Base-by-base conservation (phyloP, 2,797 vertebrate species). In the Uromys caudimaculatus region DNA sequence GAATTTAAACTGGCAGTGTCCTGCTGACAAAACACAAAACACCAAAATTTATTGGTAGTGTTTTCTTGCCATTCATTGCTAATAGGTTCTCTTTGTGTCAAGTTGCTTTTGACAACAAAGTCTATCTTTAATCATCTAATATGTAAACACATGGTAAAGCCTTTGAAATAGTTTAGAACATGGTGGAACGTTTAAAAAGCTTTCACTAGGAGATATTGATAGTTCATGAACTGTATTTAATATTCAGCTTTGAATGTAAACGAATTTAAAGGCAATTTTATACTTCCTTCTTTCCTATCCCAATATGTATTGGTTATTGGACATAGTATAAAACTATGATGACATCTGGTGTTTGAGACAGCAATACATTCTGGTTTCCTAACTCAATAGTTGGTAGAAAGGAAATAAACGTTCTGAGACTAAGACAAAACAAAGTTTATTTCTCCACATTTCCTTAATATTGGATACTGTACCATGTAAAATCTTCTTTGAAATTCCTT, bases 221-320 rank as follows among this genome's bases (percentile, higher is more conserved):
- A 93, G 24, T 81, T 93, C 79, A 67, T 47, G n/a, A 96, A 85
- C 29, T 89, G 24, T 44, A 90, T 62, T 87, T 94, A 89, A 11
- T 50, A 41, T n/a, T 95, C 41, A 41, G 60, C 54, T 77, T 89
- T 8, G 23, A 47, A 89, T 78, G 41, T 9, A 90, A 90, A 0
- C 35, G n/a, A 92, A 92, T 19, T 79, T 84, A 69, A 90, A 77
- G 91, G 62, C 14, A 82, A 85, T 50, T 78, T 71, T 60, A 23
- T 27, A 50, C 56, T 38, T 73, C 41, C 9, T 91, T 71, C 50
- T 60, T 87, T 85, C 19, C 24, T 73, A 85, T 24, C 6, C 27
- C 58, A 87, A 93, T 71, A n/a, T 38, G 38, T 73, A 67, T 41
- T n/a, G 19, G 88, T 86, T 91, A 73, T 52, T 56, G 90, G 83